A percentile compares a stretch with the other conserved stretches of the same genome.
These are phyloP conservation scores for Junco hyemalis DNA, from an alignment of 2,113 vertebrate species.

Conservation along the genomic window DNA sequence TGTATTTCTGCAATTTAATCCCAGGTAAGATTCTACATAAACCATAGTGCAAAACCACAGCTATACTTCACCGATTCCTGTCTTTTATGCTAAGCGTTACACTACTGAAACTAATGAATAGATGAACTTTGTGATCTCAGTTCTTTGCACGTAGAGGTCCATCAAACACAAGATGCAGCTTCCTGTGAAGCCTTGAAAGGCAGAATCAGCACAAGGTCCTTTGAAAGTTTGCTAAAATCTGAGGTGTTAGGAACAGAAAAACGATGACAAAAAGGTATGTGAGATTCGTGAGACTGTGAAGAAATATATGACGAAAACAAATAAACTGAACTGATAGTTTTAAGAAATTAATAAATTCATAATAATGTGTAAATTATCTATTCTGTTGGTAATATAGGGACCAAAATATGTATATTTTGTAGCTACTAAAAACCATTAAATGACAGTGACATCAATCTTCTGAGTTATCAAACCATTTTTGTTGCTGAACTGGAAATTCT, in stretches of 20 bases:
- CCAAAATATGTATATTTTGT: neutral
- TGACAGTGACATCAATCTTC: neutral
- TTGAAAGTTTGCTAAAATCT: neutral
- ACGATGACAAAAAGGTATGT: neutral
- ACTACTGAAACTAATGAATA: neutral
- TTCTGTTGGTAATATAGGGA: neutral
- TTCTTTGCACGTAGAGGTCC: neutral
- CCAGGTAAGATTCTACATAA: neutral
- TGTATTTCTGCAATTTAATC: neutral
- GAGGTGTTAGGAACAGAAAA: neutral
- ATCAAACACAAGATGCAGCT: neutral
- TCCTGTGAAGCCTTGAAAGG: neutral
- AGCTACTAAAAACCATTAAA: neutral
- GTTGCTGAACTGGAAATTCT: neutral
- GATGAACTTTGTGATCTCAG: neutral
- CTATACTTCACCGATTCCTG: neutral
- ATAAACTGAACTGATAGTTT: neutral
- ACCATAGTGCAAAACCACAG: neutral
- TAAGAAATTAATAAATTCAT: neutral
- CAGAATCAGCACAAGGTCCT: neutral
- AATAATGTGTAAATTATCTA: neutral
- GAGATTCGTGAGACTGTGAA: neutral
- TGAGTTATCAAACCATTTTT: neutral
- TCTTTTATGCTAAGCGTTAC: neutral
- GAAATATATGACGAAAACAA: neutral